Conservation (phyloP, 2,888 invertebrate species). For the Trissolcus japonicus region DNA sequence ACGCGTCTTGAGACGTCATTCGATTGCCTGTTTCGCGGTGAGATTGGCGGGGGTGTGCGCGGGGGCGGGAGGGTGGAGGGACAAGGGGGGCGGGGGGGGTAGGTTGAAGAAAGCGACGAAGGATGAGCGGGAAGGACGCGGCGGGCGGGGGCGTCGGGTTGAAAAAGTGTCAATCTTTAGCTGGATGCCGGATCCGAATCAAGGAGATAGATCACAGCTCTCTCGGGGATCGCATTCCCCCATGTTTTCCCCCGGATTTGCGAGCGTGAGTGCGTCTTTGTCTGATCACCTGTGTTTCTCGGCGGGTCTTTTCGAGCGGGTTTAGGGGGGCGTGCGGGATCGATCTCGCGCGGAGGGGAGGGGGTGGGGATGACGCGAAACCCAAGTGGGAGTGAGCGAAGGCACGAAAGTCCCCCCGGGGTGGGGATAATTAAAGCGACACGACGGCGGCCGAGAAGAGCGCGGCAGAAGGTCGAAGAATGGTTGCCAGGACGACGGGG, state of each 20-base stretch:
- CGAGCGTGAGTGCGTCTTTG: constrained; percentile 12
- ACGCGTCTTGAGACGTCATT: constrained; percentile 7
- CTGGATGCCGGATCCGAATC: constrained; percentile 49
- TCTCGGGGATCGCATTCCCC: constrained; percentile 56
- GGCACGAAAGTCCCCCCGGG: constrained; percentile 26
- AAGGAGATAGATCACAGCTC: constrained; percentile 64
- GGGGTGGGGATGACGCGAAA: constrained; percentile 41
- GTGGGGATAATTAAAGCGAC: constrained; percentile 73
- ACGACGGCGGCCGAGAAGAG: constrained; percentile 56
- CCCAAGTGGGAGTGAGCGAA: constrained; percentile 22
- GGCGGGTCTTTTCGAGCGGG: constrained; percentile 4
- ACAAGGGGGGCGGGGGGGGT: not conserved
- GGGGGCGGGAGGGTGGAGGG: not conserved
- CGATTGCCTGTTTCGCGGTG: constrained; percentile 27
- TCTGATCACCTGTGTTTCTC: constrained; percentile 31
- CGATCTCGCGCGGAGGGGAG: constrained; percentile 39
- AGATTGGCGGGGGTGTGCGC: constrained; percentile 10
- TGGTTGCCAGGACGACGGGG: constrained; percentile 77
- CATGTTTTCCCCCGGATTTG: constrained; percentile 40
- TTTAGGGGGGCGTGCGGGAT: constrained; percentile 48
- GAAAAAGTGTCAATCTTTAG: constrained; percentile 58
- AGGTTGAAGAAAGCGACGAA: not conserved
- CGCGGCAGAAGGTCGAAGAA: constrained; percentile 68
- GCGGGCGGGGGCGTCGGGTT: constrained; percentile 17
- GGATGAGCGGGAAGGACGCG: not conserved